phyloP scores from a whole-genome alignment of 2,113 vertebrate species.

The Brachyistius frenatus region DNA sequence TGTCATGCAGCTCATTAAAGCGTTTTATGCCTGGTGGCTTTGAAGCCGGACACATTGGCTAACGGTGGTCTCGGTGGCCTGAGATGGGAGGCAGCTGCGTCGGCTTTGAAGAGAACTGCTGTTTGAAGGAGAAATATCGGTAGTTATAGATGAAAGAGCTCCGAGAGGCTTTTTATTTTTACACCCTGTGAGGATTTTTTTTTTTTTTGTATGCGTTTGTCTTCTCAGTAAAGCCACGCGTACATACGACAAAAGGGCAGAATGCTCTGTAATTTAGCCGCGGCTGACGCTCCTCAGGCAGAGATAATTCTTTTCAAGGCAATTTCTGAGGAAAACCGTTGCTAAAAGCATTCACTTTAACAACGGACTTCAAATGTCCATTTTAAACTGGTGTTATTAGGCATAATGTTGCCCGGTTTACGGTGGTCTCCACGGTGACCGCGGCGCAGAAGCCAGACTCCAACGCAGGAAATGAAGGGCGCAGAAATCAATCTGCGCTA shows the following conservation, averaged over 20 bases:
- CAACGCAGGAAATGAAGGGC: slow-evolving; percentile 47
- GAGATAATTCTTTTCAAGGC: not conserved
- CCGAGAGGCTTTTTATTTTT: slow-evolving; percentile 33
- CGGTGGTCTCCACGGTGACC: slow-evolving; percentile 28
- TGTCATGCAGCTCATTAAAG: slow-evolving; percentile 55
- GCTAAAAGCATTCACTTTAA: slow-evolving; percentile 21
- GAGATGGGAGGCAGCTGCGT: slow-evolving; percentile 39
- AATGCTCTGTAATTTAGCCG: not conserved
- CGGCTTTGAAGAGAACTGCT: slow-evolving; percentile 34
- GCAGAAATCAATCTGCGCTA: slow-evolving; percentile 33
- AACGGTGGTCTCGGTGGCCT: slow-evolving; percentile 23
- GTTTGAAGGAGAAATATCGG: slow-evolving; percentile 26
- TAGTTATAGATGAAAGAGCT: slow-evolving; percentile 29
- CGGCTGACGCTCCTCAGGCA: too few species aligned
- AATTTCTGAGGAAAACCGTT: not conserved
- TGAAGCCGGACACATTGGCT: slow-evolving; percentile 40
- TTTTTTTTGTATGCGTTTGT: not conserved
- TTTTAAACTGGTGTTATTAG: slow-evolving; percentile 21
- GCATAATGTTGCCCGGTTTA: slow-evolving; percentile 17
- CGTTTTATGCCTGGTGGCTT: slow-evolving; percentile 26
- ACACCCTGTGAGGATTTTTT: not conserved
- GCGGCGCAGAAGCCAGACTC: slow-evolving; percentile 12
- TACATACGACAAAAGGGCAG: not conserved
- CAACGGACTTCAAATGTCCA: slow-evolving; percentile 11
- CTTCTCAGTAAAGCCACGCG: not conserved